These are phyloP conservation scores for Protonibea diacanthus DNA, from an alignment of 2,797 vertebrate species.

Conservation along the genomic window DNA sequence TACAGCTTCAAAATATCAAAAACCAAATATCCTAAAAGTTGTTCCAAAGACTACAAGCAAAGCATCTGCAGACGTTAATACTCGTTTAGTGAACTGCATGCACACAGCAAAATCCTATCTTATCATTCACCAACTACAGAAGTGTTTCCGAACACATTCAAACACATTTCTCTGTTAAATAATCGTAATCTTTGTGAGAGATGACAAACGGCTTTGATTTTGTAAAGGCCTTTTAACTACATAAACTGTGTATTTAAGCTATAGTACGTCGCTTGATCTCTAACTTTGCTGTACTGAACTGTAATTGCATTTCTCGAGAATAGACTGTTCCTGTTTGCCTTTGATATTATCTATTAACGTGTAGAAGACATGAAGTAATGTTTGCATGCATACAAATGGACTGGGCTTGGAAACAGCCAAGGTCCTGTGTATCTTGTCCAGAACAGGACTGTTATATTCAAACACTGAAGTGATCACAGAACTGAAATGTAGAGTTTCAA, in stretches of 20 bases:
- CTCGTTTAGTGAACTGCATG: conserved; percentile 45
- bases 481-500: conserved; percentile 59
- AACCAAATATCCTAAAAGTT: conserved; percentile 51
- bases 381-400: conserved; percentile 73
- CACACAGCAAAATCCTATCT: conserved; percentile 24
- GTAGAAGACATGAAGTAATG: conserved; percentile 60
- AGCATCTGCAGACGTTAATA: conserved; percentile 21
- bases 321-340: conserved; percentile 69
- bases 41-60: conserved; percentile 45
- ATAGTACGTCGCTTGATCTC: conserved; percentile 68
- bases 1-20: conserved; percentile 43
- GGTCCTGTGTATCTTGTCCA: conserved; percentile 59
- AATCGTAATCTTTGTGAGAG: conserved; percentile 30
- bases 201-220: conserved; percentile 57
- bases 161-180: conserved; percentile 32
- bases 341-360: conserved; percentile 70
- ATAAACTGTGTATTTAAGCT: conserved; percentile 71
- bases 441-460: conserved; percentile 59
- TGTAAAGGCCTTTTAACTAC: conserved; percentile 56
- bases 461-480: conserved; percentile 63
- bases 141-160: conserved; percentile 33
- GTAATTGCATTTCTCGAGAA: conserved; percentile 65
- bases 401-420: conserved; percentile 36
- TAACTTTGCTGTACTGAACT: conserved; percentile 71
- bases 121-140: conserved; percentile 42